Conservation (phyloP, 2,797 vertebrate species). For the Avahi laniger region DNA sequence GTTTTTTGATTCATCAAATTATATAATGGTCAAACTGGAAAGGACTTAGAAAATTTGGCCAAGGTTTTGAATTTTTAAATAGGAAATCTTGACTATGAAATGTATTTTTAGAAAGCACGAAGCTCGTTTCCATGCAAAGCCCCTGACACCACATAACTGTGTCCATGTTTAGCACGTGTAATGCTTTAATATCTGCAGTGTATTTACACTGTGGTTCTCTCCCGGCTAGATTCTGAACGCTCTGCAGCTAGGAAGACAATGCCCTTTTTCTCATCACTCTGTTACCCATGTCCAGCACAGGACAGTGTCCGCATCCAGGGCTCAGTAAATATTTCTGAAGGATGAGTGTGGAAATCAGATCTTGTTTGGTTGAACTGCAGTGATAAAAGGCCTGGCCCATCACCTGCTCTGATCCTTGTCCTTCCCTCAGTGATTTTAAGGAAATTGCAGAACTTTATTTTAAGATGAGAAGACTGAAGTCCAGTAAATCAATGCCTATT, state of each 20-base stretch:
- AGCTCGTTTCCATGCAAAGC: neutral
- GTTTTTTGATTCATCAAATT: neutral
- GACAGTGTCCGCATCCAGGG: neutral
- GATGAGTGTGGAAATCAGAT: neutral
- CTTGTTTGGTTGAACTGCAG: neutral
- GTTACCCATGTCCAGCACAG: no score
- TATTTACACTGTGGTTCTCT: neutral
- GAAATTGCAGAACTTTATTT: neutral
- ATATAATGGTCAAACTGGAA: neutral
- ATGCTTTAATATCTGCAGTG: neutral
- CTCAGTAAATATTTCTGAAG: neutral
- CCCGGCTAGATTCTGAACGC: neutral
- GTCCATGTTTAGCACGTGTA: neutral
- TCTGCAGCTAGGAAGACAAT: rapidly evolving
- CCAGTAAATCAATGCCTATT: neutral
- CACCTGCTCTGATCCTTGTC: neutral
- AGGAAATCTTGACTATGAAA: neutral
- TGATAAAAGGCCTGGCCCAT: neutral
- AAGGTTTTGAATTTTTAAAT: neutral
- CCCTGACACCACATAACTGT: neutral
- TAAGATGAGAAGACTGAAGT: neutral
- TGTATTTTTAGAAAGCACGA: neutral
- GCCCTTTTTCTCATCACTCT: neutral
- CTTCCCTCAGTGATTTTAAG: neutral
- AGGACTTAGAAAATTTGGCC: neutral